A percentile compares a stretch with the other conserved stretches of the same genome.
These are phyloP conservation scores for Cisticola juncidis DNA, from an alignment of 2,113 vertebrate genomes.

Conservation along the genomic window DNA sequence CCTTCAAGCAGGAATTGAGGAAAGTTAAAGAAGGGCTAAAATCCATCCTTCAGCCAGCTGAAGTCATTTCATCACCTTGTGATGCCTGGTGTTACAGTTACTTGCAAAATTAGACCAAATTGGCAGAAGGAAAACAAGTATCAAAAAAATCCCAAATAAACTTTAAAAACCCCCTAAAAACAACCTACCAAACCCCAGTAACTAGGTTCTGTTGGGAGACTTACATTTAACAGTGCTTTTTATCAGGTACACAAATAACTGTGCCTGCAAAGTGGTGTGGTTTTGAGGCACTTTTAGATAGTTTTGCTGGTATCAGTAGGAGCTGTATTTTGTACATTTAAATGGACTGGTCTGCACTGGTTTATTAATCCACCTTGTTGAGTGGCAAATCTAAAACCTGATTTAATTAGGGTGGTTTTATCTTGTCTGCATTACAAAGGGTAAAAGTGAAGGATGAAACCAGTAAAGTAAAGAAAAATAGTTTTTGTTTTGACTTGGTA, in stretches of 20 bases:
- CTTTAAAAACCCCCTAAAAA: rapidly evolving
- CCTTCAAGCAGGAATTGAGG: not conserved
- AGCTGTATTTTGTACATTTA: rapidly evolving
- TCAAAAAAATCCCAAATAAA: not conserved
- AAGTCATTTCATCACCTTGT: not conserved
- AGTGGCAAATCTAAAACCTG: not conserved
- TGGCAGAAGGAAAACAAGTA: not conserved
- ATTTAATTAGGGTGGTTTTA: not conserved
- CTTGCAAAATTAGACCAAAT: not conserved
- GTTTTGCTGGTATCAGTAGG: not conserved
- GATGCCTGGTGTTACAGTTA: not conserved
- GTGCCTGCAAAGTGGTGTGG: not conserved
- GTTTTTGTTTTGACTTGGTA: not conserved
- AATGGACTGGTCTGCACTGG: not conserved
- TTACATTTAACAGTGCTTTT: not conserved
- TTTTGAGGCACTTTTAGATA: not conserved
- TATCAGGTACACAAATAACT: not conserved
- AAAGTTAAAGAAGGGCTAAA: not conserved
- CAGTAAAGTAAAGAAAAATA: not conserved
- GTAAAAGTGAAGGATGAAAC: not conserved
- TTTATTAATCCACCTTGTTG: not conserved
- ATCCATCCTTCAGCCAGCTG: not conserved
- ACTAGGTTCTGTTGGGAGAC: not conserved
- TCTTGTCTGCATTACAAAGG: not conserved
- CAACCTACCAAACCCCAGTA: not conserved